A percentile compares a stretch with the other conserved stretches of the same genome.
phyloP scores from a whole-genome alignment of 1,140 invertebrate genomes.

The Alviniconcha marisindica region DNA sequence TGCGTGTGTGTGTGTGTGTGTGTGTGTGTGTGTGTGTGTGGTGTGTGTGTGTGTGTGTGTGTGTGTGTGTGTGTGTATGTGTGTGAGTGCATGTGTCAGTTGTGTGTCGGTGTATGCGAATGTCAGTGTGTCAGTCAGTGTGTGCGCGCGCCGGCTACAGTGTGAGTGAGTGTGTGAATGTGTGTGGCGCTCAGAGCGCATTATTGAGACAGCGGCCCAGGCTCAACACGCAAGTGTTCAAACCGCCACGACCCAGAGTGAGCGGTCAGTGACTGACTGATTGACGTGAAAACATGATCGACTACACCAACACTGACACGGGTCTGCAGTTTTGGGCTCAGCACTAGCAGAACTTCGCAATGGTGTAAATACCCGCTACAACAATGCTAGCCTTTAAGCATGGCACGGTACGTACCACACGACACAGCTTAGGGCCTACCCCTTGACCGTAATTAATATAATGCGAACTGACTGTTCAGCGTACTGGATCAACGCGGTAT shows the following conservation, averaged over 20 bases:
- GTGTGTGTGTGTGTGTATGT: background rate
- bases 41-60: background rate
- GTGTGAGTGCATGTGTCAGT: background rate
- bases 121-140: background rate
- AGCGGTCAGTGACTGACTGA: background rate
- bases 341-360: too few relatives aligned
- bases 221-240: background rate
- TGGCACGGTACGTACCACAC: too few relatives aligned
- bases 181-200: background rate
- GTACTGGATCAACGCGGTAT: background rate
- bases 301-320: too few relatives aligned
- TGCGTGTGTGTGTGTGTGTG: too few relatives aligned
- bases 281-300: too few relatives aligned
- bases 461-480: background rate
- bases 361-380: too few relatives aligned
- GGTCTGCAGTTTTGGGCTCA: too few relatives aligned
- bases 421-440: too few relatives aligned
- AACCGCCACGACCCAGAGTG: too few relatives aligned
- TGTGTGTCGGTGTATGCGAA: background rate
- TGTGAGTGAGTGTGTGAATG: background rate
- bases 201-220: background rate
- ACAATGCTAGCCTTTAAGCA: too few relatives aligned
- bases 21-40: background rate
- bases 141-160: background rate
- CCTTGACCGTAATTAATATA: too few relatives aligned